These are phyloP conservation scores for Onychorhynchus coronatus DNA, from an alignment of 2,113 vertebrate species.

Conservation along the genomic window DNA sequence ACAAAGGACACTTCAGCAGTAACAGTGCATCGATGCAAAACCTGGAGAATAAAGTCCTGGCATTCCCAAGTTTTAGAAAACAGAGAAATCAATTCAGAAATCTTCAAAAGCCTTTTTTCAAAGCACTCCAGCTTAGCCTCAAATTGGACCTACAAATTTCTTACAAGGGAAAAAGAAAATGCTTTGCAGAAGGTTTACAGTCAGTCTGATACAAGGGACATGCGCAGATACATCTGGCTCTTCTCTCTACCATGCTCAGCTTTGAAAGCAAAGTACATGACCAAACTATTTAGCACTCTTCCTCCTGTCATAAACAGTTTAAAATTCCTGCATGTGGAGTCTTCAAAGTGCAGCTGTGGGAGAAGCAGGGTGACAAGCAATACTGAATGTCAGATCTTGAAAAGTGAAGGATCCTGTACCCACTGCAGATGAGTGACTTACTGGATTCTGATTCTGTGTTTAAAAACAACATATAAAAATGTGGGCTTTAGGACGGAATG, in stretches of 20 bases:
- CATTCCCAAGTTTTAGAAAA: background rate
- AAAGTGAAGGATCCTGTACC: background rate
- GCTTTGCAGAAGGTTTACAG: background rate
- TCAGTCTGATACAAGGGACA: background rate
- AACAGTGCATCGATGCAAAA: background rate
- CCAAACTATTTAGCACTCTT: conserved; percentile 40
- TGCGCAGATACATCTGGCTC: background rate
- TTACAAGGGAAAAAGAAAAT: background rate
- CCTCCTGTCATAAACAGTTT: conserved; percentile 46
- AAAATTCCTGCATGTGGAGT: conserved; percentile 31
- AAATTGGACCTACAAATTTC: background rate
- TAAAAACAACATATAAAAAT: background rate
- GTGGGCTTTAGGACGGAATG: background rate
- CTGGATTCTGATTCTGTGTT: background rate
- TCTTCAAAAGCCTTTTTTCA: background rate
- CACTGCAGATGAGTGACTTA: background rate
- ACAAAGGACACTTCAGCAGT: background rate
- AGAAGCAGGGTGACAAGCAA: conserved; percentile 30
- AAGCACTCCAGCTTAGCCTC: background rate
- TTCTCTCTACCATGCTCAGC: background rate
- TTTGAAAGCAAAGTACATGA: conserved; percentile 8
- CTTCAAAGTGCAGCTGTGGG: conserved; percentile 24
- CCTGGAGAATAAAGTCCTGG: background rate
- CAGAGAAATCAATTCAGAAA: background rate
- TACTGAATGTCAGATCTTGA: background rate